Base-by-base conservation (phyloP, 2,888 invertebrate species). In the Panopea generosa region DNA sequence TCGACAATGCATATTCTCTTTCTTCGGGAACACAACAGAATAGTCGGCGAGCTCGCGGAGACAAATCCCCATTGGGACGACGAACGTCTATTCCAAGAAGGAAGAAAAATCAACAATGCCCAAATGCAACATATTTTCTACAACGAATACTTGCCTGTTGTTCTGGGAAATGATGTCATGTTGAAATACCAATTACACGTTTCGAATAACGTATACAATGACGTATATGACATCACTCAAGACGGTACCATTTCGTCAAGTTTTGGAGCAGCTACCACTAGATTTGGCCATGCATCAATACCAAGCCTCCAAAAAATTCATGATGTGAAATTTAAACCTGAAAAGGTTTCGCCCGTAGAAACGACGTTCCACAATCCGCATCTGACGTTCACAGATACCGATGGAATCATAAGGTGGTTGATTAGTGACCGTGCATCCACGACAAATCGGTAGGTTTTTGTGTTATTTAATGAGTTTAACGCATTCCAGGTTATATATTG, bases 61-160 rank as follows among this genome's bases (percentile, higher is more conserved):
- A 95, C 97, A 6, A 98, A 98, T 93, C 97, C 96, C 0, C 90
- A 93, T 14, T 98, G 98, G 98, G 0, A 97, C 97, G 91, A 87
- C 55, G 86, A 87, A 50, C 59, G 29, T 18, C 75, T 89, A n/a
- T 89, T 73, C 63, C 83, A 86, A 66, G 88, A 87, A 71, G 53
- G 84, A 0, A 93, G 97, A 70, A 94, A 95, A 85, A 95, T 98
- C 26, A 90, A 97, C 0, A 95, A 94, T 0, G 98, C 97, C 0
- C 79, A 91, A 43, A 86, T 98, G 97, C 94, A 92, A 56, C 89
- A 92, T 76, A 88, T 93, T 33, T 84, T 88, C 3, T 93, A 90
- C 82, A 87, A 84, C 53, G 92, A 93, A 83, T 93, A 88, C 69
- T 93, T 99, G 62, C 99, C 99, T 2, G 59, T 98, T 63, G 94